These are phyloP conservation scores for Peromyscus californicus DNA, from an alignment of 2,113 vertebrate genomes.

Conservation along the genomic window DNA sequence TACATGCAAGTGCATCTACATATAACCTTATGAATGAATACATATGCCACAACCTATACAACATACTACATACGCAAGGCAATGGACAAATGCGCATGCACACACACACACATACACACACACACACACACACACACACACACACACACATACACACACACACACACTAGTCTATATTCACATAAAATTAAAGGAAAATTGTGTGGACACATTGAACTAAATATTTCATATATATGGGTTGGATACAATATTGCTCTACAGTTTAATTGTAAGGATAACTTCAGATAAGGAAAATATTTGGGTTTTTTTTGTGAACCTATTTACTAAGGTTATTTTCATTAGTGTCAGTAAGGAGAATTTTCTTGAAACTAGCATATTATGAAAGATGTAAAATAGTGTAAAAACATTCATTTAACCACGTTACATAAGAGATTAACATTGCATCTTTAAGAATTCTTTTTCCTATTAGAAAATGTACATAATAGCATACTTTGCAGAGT, in stretches of 20 bases:
- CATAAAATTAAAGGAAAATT: not conserved
- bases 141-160: not conserved
- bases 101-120: no score
- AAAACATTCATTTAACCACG: not conserved
- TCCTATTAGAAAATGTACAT: slow-evolving; percentile 1
- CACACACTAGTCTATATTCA: not conserved
- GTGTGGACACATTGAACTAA: not conserved
- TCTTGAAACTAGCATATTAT: not conserved
- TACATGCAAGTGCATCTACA: no score
- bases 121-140: not conserved
- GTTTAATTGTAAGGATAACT: not conserved
- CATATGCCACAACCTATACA: not conserved
- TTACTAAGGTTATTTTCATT: not conserved
- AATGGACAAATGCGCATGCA: not conserved
- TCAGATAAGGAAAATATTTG: not conserved
- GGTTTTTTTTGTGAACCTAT: not conserved
- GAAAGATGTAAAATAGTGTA: not conserved
- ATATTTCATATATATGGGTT: not conserved
- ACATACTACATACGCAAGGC: not conserved
- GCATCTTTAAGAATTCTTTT: not conserved
- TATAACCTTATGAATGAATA: not conserved
- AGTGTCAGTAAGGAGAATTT: not conserved
- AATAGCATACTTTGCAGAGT: slow-evolving; percentile 5
- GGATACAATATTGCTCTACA: not conserved
- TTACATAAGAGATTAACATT: not conserved